Evolutionary conservation across 1,140 invertebrate genomes (phyloP).

Genomic region (Drosophila tani): DNA sequence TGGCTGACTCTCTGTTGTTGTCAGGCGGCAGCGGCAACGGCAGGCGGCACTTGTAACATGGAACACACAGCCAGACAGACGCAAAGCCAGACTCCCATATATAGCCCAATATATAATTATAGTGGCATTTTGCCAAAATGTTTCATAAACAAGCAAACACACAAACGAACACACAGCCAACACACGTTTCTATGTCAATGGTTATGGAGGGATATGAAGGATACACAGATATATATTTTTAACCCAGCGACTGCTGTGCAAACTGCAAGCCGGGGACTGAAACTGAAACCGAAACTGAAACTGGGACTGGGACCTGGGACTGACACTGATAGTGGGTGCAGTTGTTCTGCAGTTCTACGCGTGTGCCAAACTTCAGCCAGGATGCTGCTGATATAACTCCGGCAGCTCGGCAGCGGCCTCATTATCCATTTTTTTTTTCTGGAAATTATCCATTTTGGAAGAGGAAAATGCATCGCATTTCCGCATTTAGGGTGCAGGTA

Average conservation of each 20-base stretch:
- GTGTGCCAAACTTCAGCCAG: constrained; percentile 15
- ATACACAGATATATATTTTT: not conserved
- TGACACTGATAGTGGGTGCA: constrained; percentile 3
- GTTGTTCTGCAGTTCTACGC: not conserved
- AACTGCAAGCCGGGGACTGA: not conserved
- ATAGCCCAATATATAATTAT: constrained; percentile 70
- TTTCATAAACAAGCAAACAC: constrained; percentile 28
- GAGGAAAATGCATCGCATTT: not conserved
- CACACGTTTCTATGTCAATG: constrained; percentile 41
- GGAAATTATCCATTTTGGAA: not conserved
- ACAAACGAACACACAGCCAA: constrained; percentile 8
- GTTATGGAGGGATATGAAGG: constrained; percentile 1
- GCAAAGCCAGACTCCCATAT: constrained; percentile 10
- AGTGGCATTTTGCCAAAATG: constrained; percentile 78
- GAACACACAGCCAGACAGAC: constrained; percentile 46
- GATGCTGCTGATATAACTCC: constrained; percentile 19
- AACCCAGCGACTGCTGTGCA: too few species aligned
- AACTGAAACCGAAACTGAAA: not conserved
- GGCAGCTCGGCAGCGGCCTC: not conserved
- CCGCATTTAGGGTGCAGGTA: too few species aligned
- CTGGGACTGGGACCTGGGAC: not conserved
- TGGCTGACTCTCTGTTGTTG: constrained; percentile 29
- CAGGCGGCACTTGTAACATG: constrained; percentile 26
- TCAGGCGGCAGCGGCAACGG: constrained; percentile 24
- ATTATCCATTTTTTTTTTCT: constrained; percentile 1